Percentiles rank a stretch among this genome's conserved stretches.
Conservation (phyloP, 2,797 vertebrate species). For the Chiloscyllium punctatum region DNA sequence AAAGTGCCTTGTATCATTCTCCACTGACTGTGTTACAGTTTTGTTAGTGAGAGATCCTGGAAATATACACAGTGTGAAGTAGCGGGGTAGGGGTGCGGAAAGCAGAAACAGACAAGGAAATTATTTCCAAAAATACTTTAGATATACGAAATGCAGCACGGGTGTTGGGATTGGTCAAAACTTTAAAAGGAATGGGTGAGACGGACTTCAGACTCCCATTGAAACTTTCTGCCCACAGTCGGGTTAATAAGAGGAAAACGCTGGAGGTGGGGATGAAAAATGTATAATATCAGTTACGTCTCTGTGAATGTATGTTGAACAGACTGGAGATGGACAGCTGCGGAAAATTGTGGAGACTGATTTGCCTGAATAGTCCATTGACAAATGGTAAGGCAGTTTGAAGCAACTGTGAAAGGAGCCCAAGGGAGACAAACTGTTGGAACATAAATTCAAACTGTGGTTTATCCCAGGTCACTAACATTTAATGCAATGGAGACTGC, state of each 20-base stretch:
- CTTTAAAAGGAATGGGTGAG: not conserved
- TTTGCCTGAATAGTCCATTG: not conserved
- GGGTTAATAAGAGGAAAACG: not conserved
- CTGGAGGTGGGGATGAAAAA: not conserved
- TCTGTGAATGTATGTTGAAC: not conserved
- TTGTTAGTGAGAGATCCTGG: not conserved
- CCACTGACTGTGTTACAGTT: not conserved
- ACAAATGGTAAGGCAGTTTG: not conserved
- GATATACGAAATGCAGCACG: not conserved
- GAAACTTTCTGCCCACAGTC: not conserved
- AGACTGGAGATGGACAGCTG: not conserved
- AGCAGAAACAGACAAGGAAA: not conserved
- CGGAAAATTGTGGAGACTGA: not conserved
- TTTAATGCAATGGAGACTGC: not conserved
- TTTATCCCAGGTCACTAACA: not conserved
- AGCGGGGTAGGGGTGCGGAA: not conserved
- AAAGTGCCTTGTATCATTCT: not conserved
- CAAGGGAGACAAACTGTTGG: not conserved
- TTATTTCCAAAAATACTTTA: too few relatives aligned
- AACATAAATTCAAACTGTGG: not conserved
- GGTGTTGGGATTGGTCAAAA: not conserved
- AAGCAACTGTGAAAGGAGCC: not conserved
- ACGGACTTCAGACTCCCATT: not conserved
- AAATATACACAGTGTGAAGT: not conserved
- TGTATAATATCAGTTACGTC: not conserved